Evolutionary conservation across 1,140 invertebrate genomes (phyloP), one percentile per base, ranked within the genome.

Genomic region (Littorina saxatilis): DNA sequence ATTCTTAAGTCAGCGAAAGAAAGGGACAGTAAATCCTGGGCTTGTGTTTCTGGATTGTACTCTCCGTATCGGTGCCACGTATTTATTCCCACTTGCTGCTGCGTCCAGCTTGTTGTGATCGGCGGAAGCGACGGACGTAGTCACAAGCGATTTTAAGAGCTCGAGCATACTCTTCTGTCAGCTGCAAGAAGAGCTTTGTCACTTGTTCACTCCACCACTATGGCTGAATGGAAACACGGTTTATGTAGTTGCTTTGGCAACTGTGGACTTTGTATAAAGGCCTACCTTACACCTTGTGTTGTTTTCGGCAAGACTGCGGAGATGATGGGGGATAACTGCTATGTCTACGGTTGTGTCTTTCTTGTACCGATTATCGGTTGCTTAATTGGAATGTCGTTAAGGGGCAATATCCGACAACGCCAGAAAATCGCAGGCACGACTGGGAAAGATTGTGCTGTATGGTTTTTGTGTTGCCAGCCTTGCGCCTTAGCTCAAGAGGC

Each of bases 251-350:
- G 90, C 80, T 92, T 91, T 84, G 89, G 90, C 84, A 91, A 92
- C 84, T 79, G 88, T 29, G 86, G 88, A n/a, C 63, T 92, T 35
- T 91, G 90, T 82, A 85, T 91, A 13, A 84, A 91, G 23, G 81
- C 88, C 23, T 91, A 88, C 83, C 86, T 91, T 47, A 84, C 88
- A 3, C 91, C 91, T 27, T 92, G 91, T 63, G 90, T 91, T 81
- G 85, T 86, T 68, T 89, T 90, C 77, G 91, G 91, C 7, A 89
- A 89, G 79, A 91, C 91, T 83, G 89, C 91, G n/a, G 91, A 92
- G 76, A 89, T 89, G 0, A 86, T 91, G 13, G 90, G 90, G 2
- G 90, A 91, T 47, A 84, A 79, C 35, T 92, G 91, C 80, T 70
- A 88, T 17, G 50, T 89, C 7, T 92, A 89, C 79, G 90, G 91